phyloP scores from a whole-genome alignment of 2,113 vertebrate species.

The Melanostigma gelatinosum region DNA sequence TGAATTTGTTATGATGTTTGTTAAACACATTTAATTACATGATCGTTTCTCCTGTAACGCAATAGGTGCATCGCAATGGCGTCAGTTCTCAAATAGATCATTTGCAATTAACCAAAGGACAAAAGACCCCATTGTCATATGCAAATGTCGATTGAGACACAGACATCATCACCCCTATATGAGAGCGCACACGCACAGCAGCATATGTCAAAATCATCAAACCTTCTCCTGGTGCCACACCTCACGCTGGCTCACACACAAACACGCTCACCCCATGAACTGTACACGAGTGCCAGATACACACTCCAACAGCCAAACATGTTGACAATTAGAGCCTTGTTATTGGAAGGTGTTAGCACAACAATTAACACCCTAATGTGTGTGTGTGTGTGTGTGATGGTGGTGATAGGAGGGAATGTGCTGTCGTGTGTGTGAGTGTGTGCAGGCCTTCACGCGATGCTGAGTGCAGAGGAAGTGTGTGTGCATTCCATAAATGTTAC shows the following conservation, averaged over 20 bases:
- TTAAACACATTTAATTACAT: not conserved
- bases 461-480: slow-evolving; percentile 40
- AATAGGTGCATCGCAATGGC: not conserved
- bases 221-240: slow-evolving; percentile 70
- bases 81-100: slow-evolving; percentile 21
- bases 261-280: slow-evolving; percentile 70
- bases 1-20: not conserved
- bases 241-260: slow-evolving; percentile 70
- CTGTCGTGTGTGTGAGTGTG: slow-evolving; percentile 6
- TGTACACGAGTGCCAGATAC: slow-evolving; percentile 72
- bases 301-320: slow-evolving; percentile 77
- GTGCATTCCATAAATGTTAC: slow-evolving; percentile 68
- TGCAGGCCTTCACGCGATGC: slow-evolving; percentile 26
- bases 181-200: slow-evolving; percentile 34
- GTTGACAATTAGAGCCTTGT: slow-evolving; percentile 82
- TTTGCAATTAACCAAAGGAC: slow-evolving; percentile 58
- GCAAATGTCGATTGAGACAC: slow-evolving; percentile 61
- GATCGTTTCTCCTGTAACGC: slow-evolving; percentile 1
- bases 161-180: slow-evolving; percentile 54
- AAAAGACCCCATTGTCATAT: slow-evolving; percentile 59
- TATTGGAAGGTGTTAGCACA: slow-evolving; percentile 82
- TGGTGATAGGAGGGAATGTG: not conserved
- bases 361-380: slow-evolving; percentile 83
- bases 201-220: slow-evolving; percentile 70
- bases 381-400: slow-evolving; percentile 34